Conservation (phyloP, 2,888 invertebrate genomes). For the Calameuta filiformis region DNA sequence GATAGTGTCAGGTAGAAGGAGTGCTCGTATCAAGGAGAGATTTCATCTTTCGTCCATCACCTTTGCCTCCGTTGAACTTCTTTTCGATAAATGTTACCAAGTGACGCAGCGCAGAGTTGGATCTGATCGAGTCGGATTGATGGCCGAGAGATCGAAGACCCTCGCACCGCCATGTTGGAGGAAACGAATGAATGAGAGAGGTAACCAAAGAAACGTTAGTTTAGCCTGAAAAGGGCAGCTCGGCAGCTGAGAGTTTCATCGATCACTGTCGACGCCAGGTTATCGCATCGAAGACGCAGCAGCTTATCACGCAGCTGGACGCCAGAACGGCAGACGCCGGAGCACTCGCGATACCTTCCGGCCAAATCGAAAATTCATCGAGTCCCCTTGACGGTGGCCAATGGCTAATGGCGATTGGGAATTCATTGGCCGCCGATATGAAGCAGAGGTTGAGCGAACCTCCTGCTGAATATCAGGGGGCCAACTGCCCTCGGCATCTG, state of each 20-base stretch:
- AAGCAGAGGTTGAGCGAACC: too few species aligned
- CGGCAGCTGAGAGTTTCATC: constrained; percentile 5
- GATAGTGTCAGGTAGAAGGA: neutral
- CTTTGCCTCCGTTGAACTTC: constrained; percentile 13
- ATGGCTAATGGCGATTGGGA: too few species aligned
- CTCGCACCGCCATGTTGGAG: neutral
- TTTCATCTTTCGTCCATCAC: constrained; percentile 34
- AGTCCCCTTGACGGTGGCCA: neutral
- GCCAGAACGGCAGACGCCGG: neutral
- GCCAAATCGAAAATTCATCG: neutral
- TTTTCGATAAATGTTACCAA: too few species aligned
- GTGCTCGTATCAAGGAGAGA: constrained; percentile 23
- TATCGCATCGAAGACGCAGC: too few species aligned
- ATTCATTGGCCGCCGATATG: too few species aligned
- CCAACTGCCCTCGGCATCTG: too few species aligned
- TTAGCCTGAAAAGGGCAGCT: too few species aligned
- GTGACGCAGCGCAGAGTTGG: too few species aligned
- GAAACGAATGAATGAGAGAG: neutral
- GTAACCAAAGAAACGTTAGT: neutral
- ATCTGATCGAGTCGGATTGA: too few species aligned
- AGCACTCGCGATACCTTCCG: neutral
- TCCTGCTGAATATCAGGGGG: too few species aligned
- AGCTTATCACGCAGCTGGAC: neutral
- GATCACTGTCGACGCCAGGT: constrained; percentile 13
- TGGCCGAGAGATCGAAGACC: neutral